Base-by-base conservation (phyloP, 2,797 vertebrate species). In the Babyrousa celebensis region DNA sequence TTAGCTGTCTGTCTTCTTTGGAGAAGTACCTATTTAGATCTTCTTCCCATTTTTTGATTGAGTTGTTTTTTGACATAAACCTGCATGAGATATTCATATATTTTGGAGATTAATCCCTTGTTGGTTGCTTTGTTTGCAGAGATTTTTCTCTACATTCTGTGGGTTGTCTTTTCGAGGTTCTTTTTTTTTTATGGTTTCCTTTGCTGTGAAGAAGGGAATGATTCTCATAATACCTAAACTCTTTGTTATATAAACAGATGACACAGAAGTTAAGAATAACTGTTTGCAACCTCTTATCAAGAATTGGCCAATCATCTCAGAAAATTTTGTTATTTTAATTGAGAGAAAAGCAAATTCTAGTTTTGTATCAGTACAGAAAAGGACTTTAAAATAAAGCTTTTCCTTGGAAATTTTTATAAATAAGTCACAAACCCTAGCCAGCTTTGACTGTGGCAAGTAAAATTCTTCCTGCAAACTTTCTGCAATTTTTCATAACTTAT, bases 251-350 rank as follows among this genome's bases (percentile, higher is more conserved):
- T 67, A 29, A 40, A 58, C n/a, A 95, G 74, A 85, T 43, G 32
- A 58, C 54, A 79, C 15, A 93, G 21, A 93, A 70, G 15, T 7
- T 87, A 78, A 83, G 58, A 87, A 71, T 72, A 58, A 88, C 23
- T 4, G 43, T 85, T 88, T 70, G 36, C 0, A 56, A 52, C 5
- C 48, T 70, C 23, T 68, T 90, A 70, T 75, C 14, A 56, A 88
- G 18, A 92, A 27, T 12, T 71, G 36, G 77, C 10, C 12, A 82
- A 43, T 71, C 63, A 60, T 48, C 62, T 84, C 75, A 95, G 40
- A 78, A 85, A 75, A 29, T 62, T 32, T 56, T 79, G 32, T 89
- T 60, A 75, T 78, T 94, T 95, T 54, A 85, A 58, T 36, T 18
- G n/a, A 71, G 52, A 94, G 36, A 62, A 70, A 88, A 17, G 7